phyloP scores from a whole-genome alignment of 2,888 invertebrate genomes.

The Drosophila imparisetae region DNA sequence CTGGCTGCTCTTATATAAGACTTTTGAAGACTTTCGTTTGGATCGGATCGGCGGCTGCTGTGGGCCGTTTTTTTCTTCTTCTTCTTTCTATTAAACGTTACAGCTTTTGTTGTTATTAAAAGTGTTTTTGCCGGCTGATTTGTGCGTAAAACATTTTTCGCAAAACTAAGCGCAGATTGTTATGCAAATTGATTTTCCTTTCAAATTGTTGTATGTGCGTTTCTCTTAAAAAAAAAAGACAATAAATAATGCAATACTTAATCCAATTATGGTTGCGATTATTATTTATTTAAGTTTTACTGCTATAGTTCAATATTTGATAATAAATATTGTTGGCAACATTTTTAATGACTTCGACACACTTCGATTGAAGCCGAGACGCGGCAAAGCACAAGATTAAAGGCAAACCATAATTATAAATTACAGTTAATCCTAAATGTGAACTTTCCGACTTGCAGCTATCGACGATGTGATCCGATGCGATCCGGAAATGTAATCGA shows the following conservation, averaged over 20 bases:
- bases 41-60: conserved; percentile 20
- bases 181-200: conserved; percentile 61
- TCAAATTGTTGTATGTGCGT: conserved; percentile 14
- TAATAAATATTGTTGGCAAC: neutral
- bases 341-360: neutral
- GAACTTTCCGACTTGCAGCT: conserved; percentile 27
- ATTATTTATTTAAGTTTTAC: neutral
- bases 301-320: neutral
- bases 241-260: neutral
- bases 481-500: conserved; percentile 69
- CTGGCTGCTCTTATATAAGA: conserved; percentile 48
- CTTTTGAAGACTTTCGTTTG: conserved; percentile 41
- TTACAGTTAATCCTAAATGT: neutral
- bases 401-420: neutral
- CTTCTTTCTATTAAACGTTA: conserved; percentile 39
- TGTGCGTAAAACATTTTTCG: conserved; percentile 66
- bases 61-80: conserved; percentile 18
- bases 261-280: neutral
- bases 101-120: conserved; percentile 73
- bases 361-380: neutral
- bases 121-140: conserved; percentile 49
- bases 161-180: conserved; percentile 42
- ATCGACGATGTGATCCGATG: conserved; percentile 8
- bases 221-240: neutral
- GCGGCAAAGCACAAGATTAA: neutral